A percentile compares a stretch with the other conserved stretches of the same genome.
Evolutionary conservation across 2,888 invertebrate species (phyloP).

Genomic region (Agonopterix heracliana): DNA sequence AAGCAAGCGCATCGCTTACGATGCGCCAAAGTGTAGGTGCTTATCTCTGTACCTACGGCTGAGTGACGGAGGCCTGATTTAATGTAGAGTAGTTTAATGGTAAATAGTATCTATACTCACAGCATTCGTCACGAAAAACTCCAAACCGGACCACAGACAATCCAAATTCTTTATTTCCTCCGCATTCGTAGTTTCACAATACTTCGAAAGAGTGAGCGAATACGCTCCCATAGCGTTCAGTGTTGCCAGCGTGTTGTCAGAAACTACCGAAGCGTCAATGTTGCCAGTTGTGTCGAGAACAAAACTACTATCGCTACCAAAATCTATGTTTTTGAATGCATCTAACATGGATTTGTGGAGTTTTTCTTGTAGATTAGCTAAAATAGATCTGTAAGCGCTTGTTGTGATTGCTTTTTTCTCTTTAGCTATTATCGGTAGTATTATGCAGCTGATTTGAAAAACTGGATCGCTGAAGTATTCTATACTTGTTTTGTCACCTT

Average conservation of each 20-base stretch:
- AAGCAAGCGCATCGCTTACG: too few relatives aligned
- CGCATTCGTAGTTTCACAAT: conserved; percentile 50
- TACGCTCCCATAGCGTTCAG: conserved; percentile 62
- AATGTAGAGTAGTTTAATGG: too few relatives aligned
- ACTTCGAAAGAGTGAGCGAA: conserved; percentile 54
- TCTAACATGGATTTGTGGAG: conserved; percentile 49
- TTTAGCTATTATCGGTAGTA: conserved; percentile 57
- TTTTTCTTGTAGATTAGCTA: conserved; percentile 62
- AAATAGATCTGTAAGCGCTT: conserved; percentile 51
- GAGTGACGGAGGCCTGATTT: too few relatives aligned
- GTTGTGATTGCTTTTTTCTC: conserved; percentile 56
- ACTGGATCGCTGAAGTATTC: conserved; percentile 51
- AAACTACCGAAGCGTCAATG: conserved; percentile 38
- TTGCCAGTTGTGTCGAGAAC: conserved; percentile 26
- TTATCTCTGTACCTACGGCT: too few relatives aligned
- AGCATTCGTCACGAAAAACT: conserved; percentile 53
- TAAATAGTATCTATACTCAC: conserved; percentile 43
- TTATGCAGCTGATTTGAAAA: conserved; percentile 59
- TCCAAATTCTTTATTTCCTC: conserved; percentile 53
- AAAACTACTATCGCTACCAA: conserved; percentile 30
- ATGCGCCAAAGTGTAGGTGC: too few relatives aligned
- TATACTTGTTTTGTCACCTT: conserved; percentile 25
- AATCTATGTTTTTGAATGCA: conserved; percentile 54
- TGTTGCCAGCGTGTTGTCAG: conserved; percentile 42
- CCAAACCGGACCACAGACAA: conserved; percentile 52